Evolutionary conservation across 2,797 vertebrate genomes (phyloP).

Genomic region (Knipowitschia caucasica): DNA sequence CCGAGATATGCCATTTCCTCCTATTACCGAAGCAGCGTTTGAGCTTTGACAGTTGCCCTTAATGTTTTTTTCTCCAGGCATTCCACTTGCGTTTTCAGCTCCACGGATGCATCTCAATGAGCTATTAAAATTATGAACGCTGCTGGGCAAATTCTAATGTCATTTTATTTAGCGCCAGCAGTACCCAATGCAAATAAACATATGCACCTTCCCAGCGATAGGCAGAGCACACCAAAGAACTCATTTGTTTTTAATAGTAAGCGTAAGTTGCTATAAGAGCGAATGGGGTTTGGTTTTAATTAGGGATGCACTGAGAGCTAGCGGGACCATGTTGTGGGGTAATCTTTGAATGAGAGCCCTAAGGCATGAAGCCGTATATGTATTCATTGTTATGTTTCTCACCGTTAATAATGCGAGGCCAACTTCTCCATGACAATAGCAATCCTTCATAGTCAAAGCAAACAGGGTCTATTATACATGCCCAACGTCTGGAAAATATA

Average conservation of each 20-base stretch:
- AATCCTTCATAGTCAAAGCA: not conserved
- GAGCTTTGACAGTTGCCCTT: slow-evolving; percentile 10
- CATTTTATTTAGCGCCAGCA: not conserved
- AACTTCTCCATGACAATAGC: not conserved
- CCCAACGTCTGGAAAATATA: too few relatives aligned
- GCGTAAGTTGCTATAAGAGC: not conserved
- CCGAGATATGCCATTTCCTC: slow-evolving; percentile 2
- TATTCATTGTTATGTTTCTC: not conserved
- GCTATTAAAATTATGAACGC: slow-evolving; percentile 3
- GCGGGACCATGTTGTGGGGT: not conserved
- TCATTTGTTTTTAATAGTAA: not conserved
- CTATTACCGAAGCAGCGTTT: slow-evolving; percentile 1
- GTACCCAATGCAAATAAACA: not conserved
- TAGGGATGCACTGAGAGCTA: not conserved
- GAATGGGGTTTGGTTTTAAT: not conserved
- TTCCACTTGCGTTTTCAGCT: not conserved
- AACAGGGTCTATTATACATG: too few relatives aligned
- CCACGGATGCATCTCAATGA: slow-evolving; percentile 4
- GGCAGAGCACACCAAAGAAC: not conserved
- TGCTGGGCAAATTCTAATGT: slow-evolving; percentile 1
- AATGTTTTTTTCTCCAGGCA: slow-evolving; percentile 7
- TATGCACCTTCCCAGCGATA: not conserved
- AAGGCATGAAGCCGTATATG: not conserved
- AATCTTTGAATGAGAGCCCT: not conserved
- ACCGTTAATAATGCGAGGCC: not conserved